Base-by-base conservation (phyloP, 2,797 vertebrate species). In the Gadopsis marmoratus region DNA sequence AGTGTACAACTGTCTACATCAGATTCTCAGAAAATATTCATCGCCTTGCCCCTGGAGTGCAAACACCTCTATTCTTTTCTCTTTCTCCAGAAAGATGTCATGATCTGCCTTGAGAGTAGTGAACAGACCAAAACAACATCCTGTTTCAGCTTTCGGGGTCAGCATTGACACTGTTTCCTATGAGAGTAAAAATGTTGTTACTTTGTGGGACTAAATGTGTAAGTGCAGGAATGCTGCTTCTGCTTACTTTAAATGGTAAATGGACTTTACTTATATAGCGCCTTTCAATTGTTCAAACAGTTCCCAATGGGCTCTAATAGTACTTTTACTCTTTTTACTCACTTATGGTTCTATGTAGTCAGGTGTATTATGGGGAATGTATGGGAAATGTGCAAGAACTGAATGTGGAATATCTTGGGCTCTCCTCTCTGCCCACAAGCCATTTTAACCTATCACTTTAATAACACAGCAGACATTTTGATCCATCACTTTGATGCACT, bases 51-150 rank as follows among this genome's bases (percentile, higher is more conserved):
- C 37, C 37, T 39, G 37, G 37, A 39, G 37, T 39, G 37, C 37
- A 39, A 39, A 39, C 37, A 39, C 10, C 37, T 39, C 37, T 39
- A 35, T 35, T 8, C 37, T 39, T 39, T 10, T 9, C 8, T 39
- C 8, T 39, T 39, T 39, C 9, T 39, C 37, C 2, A 39, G 37
- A 39, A 39, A 3, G 37, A 10, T 39, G 37, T 39, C 9, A 11
- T 39, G 10, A 37, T 41, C 61, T 50, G 41, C 62, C 50, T 65
- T 59, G 31, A 60, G 23, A 71, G 62, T 78, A 56, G 37, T 48
- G 17, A 56, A 56, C 26, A 16, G 33, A 73, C 29, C n/a, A 55
- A 69, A 70, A 66, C 73, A 78, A 61, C 29, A 73, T 33, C 23
- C 4, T 53, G 26, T 3, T 35, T 23, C 17, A 48, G 50, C 31